Conservation (phyloP, 2,888 invertebrate species). For the Eulithis testata region DNA sequence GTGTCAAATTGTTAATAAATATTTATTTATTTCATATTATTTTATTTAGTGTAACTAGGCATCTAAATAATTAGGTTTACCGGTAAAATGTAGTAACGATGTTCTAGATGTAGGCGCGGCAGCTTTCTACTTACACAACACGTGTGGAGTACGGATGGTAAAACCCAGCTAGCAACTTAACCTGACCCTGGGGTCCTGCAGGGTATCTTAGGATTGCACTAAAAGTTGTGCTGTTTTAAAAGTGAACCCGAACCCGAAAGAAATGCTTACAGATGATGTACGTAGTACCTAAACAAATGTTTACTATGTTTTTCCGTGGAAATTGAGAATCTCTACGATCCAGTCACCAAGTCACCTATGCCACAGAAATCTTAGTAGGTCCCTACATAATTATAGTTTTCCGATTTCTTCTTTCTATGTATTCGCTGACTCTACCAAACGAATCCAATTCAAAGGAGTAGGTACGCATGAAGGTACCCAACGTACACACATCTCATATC, state of each 20-base stretch:
- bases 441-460: conserved; percentile 17
- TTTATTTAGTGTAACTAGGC: background rate
- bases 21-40: background rate
- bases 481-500: background rate
- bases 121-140: conserved; percentile 36
- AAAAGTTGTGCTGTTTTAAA: too few relatives aligned
- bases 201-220: too few relatives aligned
- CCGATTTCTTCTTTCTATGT: background rate
- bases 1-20: too few relatives aligned
- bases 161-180: background rate
- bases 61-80: conserved; percentile 18
- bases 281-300: too few relatives aligned
- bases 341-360: too few relatives aligned
- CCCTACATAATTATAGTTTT: too few relatives aligned
- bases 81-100: conserved; percentile 16
- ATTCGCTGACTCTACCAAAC: conserved; percentile 14
- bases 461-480: conserved; percentile 2
- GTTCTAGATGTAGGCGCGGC: conserved; percentile 25
- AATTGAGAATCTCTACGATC: too few relatives aligned
- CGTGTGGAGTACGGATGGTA: conserved; percentile 24
- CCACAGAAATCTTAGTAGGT: too few relatives aligned
- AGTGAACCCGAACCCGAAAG: too few relatives aligned
- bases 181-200: background rate
- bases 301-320: too few relatives aligned
- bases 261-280: too few relatives aligned